Evolutionary conservation across 2,797 vertebrate genomes (phyloP).

Genomic region (Gymnopithys bicolor): DNA sequence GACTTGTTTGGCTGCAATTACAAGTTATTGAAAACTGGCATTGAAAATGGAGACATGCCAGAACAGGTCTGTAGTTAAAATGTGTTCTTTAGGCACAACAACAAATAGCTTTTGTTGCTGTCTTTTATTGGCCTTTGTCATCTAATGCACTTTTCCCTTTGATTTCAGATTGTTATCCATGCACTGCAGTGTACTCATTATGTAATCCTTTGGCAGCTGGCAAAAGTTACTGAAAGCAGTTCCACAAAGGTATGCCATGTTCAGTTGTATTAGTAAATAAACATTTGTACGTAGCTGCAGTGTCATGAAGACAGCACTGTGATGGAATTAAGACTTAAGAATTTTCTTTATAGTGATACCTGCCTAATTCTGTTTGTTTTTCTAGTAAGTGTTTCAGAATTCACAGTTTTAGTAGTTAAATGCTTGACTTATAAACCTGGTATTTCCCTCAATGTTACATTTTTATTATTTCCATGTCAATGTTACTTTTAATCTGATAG

Average conservation of each 20-base stretch:
- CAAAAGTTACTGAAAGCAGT: slow-evolving; percentile 94
- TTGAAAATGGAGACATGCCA: slow-evolving; percentile 99
- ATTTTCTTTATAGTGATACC: not conserved
- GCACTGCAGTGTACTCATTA: slow-evolving; percentile 99
- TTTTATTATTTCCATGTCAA: not conserved
- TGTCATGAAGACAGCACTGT: not conserved
- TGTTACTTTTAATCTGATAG: not conserved
- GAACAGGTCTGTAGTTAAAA: slow-evolving; percentile 88
- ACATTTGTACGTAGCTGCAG: not conserved
- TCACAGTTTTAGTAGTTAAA: not conserved
- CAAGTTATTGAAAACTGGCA: slow-evolving; percentile 96
- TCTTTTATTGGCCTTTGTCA: not conserved
- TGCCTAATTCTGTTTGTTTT: not conserved
- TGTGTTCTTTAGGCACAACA: not conserved
- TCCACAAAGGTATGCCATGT: slow-evolving; percentile 88
- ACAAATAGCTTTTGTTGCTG: not conserved
- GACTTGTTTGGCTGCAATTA: slow-evolving; percentile 99
- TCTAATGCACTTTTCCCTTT: slow-evolving; percentile 34
- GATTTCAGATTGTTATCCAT: slow-evolving; percentile 95
- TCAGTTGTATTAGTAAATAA: not conserved
- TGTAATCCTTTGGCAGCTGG: slow-evolving; percentile 97
- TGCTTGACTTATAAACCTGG: not conserved
- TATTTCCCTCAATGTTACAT: not conserved
- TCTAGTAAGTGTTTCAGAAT: not conserved
- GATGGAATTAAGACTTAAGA: not conserved